phyloP scores from a whole-genome alignment of 2,888 invertebrate species.

The Criorhina ranunculi region DNA sequence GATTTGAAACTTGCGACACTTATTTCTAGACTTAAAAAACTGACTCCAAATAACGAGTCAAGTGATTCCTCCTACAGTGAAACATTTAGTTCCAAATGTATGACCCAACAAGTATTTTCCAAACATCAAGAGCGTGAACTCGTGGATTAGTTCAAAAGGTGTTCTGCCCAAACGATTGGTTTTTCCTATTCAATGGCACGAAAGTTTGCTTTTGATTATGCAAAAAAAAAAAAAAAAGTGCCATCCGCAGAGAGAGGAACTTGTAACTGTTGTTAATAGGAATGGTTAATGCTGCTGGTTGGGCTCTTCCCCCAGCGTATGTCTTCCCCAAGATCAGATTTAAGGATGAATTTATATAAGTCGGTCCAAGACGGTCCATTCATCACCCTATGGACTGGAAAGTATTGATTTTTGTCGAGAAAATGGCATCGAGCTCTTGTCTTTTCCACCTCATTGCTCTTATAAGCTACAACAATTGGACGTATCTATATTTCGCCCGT shows the following conservation, averaged over 20 bases:
- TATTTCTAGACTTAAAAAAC: too few relatives aligned
- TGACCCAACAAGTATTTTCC: too few relatives aligned
- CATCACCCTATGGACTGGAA: slow-evolving; percentile 3
- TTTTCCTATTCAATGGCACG: neutral
- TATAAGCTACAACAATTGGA: neutral
- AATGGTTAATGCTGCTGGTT: neutral
- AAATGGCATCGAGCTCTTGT: neutral
- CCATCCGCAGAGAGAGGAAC: neutral
- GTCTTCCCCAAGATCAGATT: too few relatives aligned
- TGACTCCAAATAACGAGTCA: too few relatives aligned
- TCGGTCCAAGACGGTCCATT: slow-evolving; percentile 2
- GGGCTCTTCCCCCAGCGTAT: slow-evolving; percentile 1
- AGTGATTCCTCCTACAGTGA: too few relatives aligned
- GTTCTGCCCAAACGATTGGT: neutral
- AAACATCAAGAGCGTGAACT: too few relatives aligned
- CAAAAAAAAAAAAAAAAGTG: neutral
- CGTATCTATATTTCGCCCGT: neutral
- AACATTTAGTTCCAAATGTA: too few relatives aligned
- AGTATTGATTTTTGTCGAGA: neutral
- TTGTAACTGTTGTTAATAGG: too few relatives aligned
- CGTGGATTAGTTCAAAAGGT: too few relatives aligned
- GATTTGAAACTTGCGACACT: too few relatives aligned
- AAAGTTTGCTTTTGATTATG: slow-evolving; percentile 4
- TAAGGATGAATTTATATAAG: slow-evolving; percentile 3
- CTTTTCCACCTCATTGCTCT: slow-evolving; percentile 5